Evolutionary conservation across 2,888 invertebrate species (phyloP).

Genomic region (Cacoxenus indagator): DNA sequence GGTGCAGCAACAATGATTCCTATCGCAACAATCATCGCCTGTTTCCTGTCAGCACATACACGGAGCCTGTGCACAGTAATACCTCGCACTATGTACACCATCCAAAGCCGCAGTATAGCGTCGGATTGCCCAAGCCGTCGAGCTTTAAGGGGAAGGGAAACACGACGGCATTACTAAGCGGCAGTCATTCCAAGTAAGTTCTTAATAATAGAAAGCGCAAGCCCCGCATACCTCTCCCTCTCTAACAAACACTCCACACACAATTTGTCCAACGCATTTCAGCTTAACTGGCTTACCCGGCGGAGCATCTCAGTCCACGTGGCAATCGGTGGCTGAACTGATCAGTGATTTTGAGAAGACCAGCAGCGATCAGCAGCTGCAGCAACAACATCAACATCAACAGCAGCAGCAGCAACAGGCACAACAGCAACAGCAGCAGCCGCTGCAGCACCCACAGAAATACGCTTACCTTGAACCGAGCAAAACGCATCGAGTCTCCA

Average conservation of each 20-base stretch:
- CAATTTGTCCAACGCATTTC: neutral
- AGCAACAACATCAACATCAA: constrained; percentile 14
- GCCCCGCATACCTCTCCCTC: neutral
- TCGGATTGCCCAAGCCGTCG: constrained; percentile 59
- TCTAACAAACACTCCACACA: neutral
- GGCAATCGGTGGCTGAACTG: constrained; percentile 77
- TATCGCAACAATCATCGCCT: constrained; percentile 73
- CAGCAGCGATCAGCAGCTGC: constrained; percentile 57
- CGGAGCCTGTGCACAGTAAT: constrained; percentile 72
- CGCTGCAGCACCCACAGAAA: constrained; percentile 66
- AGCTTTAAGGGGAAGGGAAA: constrained; percentile 43
- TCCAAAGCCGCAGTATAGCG: constrained; percentile 66
- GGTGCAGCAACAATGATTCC: constrained; percentile 44
- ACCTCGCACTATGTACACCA: constrained; percentile 66
- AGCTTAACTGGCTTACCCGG: constrained; percentile 61
- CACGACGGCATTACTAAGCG: neutral
- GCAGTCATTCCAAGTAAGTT: constrained; percentile 18
- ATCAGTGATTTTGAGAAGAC: constrained; percentile 76
- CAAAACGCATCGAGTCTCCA: constrained; percentile 80
- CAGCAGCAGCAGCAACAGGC: neutral
- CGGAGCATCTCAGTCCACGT: constrained; percentile 65
- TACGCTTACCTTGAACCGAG: constrained; percentile 81
- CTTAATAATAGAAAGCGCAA: neutral
- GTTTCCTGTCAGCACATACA: constrained; percentile 80
- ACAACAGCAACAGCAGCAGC: neutral